Evolutionary conservation across 1,140 invertebrate genomes (phyloP), one percentile per base, ranked within the genome.

Genomic region (Pteromalus puparum): DNA sequence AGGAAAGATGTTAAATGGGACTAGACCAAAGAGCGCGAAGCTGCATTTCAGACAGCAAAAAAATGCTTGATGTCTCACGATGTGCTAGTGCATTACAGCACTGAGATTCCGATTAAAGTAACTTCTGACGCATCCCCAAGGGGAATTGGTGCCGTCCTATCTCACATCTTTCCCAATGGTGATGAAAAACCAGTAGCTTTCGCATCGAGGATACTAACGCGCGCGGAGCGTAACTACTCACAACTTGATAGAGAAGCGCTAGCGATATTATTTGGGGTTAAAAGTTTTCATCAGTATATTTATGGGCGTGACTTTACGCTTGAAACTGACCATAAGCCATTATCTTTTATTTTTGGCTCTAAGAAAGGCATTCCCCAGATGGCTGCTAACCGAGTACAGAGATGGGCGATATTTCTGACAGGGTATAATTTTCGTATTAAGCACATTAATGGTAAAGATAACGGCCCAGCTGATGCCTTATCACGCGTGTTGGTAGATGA

Each of bases 231-330:
- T 42, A 93, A 93, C 42, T 94, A 94, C 85, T 91, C 90, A 18
- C 91, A 94, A 85, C 91, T 94, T 5, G 93, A 94, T 78, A 91
- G 92, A 84, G 93, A 94, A 86, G 88, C 92, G 4, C 86, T 94
- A 6, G 92, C 93, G 6, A 92, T 94, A 67, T 88, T 94, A 4
- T 94, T 93, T 84, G 90, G 89, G 7, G 88, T 90, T 6, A 91
- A n/a, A n/a, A n/a, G n/a, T n/a, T n/a, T n/a, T n/a, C n/a, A n/a
- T n/a, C n/a, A n/a, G n/a, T n/a, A n/a, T 87, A 80, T 93, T 15
- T 92, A 89, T 86, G 91, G 90, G 2, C 77, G 87, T 15, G n/a
- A 85, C 9, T 90, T 92, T 74, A 86, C 46, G 61, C 75, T 92
- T 15, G 65, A 89, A 42, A 92, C 87, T n/a, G 90, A 92, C 75